A percentile compares a stretch with the other conserved stretches of the same genome.
Evolutionary conservation across 2,888 invertebrate genomes (phyloP).

Genomic region (Drosophila hamatofila): DNA sequence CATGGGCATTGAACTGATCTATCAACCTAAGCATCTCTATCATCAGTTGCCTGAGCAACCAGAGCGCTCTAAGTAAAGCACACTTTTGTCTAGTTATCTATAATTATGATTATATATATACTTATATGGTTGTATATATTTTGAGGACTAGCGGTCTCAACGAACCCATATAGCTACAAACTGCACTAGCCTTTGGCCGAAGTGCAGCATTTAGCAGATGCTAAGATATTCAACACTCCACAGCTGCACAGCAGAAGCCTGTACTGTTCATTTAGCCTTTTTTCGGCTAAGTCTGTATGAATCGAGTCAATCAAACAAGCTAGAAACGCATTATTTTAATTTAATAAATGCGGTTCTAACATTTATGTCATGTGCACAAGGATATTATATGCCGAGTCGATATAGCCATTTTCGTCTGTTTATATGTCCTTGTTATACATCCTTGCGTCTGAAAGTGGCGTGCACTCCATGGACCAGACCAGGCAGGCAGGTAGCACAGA

Average conservation of each 20-base stretch:
- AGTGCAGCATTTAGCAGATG: constrained; percentile 15
- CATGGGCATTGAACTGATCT: constrained; percentile 4
- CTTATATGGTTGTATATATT: background rate
- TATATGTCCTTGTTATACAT: no score
- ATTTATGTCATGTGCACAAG: no score
- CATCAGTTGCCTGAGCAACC: background rate
- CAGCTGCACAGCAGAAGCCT: background rate
- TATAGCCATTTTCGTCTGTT: no score
- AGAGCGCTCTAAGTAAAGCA: constrained; percentile 19
- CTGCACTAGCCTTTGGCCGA: background rate
- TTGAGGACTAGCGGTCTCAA: no score
- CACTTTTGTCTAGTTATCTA: constrained; percentile 38
- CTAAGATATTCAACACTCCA: constrained; percentile 2
- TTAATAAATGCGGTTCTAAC: no score
- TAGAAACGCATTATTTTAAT: no score
- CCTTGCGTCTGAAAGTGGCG: no score
- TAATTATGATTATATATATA: constrained; percentile 42
- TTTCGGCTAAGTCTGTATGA: background rate
- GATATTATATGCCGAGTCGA: no score
- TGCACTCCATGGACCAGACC: no score
- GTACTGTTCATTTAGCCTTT: background rate
- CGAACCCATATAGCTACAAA: no score
- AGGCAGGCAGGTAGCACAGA: no score
- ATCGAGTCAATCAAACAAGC: no score
- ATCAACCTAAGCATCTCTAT: constrained; percentile 6